Conservation (phyloP, 2,113 vertebrate species). For the Tylochromis polylepis region DNA sequence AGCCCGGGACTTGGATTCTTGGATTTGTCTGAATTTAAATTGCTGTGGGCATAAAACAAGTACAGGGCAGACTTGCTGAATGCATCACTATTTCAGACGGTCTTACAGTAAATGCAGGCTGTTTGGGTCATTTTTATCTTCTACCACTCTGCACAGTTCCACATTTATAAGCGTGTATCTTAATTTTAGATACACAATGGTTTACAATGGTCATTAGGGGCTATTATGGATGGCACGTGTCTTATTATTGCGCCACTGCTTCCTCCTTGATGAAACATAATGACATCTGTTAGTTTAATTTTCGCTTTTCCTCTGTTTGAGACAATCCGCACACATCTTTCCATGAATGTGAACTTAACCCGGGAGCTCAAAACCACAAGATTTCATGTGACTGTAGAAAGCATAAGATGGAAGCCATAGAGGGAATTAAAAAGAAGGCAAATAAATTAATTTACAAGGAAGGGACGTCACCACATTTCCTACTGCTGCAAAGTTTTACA, state of each 20-base stretch:
- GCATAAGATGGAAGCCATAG: conserved; percentile 21
- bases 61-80: conserved; percentile 34
- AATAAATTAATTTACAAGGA: conserved; percentile 66
- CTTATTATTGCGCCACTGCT: conserved; percentile 43
- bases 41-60: background rate
- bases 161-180: conserved; percentile 12
- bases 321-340: conserved; percentile 27
- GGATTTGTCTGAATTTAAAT: conserved; percentile 13
- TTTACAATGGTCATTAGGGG: conserved; percentile 50
- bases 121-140: conserved; percentile 4
- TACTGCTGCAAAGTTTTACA: conserved; percentile 55
- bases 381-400: conserved; percentile 50
- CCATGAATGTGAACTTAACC: conserved; percentile 62
- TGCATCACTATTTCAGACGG: conserved; percentile 17
- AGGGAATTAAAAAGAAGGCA: conserved; percentile 44
- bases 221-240: conserved; percentile 23
- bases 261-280: conserved; percentile 32
- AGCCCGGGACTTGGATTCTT: background rate
- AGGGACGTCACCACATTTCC: conserved; percentile 56
- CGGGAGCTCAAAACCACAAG: conserved; percentile 44
- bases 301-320: conserved; percentile 19
- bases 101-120: conserved; percentile 6
- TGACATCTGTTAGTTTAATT: conserved; percentile 66
- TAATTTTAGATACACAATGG: conserved; percentile 49
- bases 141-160: background rate